Evolutionary conservation across 30 jellyfish, hydroid and myxozoan species (phyloP).

Genomic region (Morbakka virulenta): DNA sequence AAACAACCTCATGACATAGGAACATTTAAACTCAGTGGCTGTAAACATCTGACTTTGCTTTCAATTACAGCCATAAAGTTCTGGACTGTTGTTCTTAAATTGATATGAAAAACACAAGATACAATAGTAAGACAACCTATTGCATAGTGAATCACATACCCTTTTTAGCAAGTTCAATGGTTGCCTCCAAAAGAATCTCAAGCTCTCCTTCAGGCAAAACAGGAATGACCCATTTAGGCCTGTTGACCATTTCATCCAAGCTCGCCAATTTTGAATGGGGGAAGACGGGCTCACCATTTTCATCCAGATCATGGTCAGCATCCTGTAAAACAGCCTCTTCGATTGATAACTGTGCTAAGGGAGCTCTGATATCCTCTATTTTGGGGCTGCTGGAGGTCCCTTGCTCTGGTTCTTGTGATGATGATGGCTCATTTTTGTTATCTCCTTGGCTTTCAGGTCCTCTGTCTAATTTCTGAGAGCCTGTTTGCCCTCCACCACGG

Average conservation of each 20-base stretch:
- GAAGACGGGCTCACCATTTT: slow-evolving; percentile 80
- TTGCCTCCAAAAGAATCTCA: slow-evolving; percentile 78
- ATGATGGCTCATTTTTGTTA: slow-evolving; percentile 5
- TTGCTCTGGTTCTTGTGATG: not conserved
- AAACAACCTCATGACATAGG: too few species aligned
- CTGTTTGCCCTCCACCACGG: slow-evolving; percentile 61
- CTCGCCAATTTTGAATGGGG: slow-evolving; percentile 80
- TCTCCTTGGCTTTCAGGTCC: slow-evolving; percentile 31
- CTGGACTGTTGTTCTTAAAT: too few species aligned
- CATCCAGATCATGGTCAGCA: slow-evolving; percentile 79
- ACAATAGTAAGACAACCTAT: too few species aligned
- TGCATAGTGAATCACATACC: slow-evolving; percentile 34
- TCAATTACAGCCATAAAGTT: too few species aligned
- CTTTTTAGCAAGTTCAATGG: slow-evolving; percentile 79
- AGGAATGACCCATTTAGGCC: slow-evolving; percentile 96
- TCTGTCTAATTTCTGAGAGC: too few species aligned
- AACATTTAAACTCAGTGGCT: too few species aligned
- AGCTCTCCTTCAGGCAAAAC: slow-evolving; percentile 94
- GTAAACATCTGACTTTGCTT: too few species aligned
- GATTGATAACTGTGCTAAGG: too few species aligned
- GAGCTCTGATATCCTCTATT: slow-evolving; percentile 24
- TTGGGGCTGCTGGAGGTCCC: not conserved
- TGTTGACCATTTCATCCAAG: slow-evolving; percentile 91
- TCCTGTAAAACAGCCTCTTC: too few species aligned
- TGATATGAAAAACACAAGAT: too few species aligned